Evolutionary conservation across 2,888 invertebrate species (phyloP).

Genomic region (Steromphala cineraria): DNA sequence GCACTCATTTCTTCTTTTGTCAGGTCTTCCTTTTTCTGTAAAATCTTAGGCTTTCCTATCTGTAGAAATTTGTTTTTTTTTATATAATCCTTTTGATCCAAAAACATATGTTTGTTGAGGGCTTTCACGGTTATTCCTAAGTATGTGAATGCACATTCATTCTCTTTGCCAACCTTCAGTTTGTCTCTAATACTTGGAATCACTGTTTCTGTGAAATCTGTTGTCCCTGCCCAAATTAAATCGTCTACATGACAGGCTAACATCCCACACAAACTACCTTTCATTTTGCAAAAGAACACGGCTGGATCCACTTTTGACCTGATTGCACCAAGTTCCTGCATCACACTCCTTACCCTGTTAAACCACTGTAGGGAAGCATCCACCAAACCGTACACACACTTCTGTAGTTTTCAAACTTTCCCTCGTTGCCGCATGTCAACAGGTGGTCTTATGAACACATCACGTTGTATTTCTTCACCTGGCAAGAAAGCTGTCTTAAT

Average conservation of each 20-base stretch:
- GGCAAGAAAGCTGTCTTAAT: conserved; percentile 7
- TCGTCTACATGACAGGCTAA: conserved; percentile 30
- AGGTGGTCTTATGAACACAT: background rate
- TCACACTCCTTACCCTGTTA: background rate
- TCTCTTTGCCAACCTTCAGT: conserved; percentile 20
- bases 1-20: background rate
- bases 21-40: background rate
- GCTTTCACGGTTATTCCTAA: conserved; percentile 16
- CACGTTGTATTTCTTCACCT: background rate
- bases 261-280: background rate
- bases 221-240: conserved; percentile 17
- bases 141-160: conserved; percentile 14
- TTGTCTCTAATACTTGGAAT: conserved; percentile 9
- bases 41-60: background rate
- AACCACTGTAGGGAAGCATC: conserved; percentile 28
- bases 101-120: background rate
- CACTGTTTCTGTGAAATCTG: background rate
- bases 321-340: background rate
- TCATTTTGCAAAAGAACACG: conserved; percentile 21
- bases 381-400: conserved; percentile 26
- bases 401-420: conserved; percentile 3
- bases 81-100: no score
- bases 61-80: no score
- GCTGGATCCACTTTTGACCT: conserved; percentile 6
- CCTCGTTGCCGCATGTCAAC: background rate